phyloP scores from a whole-genome alignment of 2,113 vertebrate species.

The Emydura subglobosa region DNA sequence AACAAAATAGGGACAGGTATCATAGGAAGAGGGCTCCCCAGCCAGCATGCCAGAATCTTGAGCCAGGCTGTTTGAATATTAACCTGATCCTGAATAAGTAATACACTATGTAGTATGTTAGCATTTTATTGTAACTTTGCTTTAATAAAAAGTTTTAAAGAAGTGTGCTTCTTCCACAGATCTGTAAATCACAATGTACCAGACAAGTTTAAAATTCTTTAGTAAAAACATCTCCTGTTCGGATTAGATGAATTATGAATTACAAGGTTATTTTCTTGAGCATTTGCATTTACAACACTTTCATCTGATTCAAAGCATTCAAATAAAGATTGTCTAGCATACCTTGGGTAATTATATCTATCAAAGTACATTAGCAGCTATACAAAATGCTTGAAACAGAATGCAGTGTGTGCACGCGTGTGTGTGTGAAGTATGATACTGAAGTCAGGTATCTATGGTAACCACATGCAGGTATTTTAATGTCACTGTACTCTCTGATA shows the following conservation, averaged over 20 bases:
- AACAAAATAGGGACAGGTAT: not conserved
- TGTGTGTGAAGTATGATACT: not conserved
- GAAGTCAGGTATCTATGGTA: conserved; percentile 67
- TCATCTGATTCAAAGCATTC: conserved; percentile 31
- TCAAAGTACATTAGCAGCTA: not conserved
- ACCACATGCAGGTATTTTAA: conserved; percentile 25
- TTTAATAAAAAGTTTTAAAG: not conserved
- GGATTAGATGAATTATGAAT: conserved; percentile 49
- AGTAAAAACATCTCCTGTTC: conserved; percentile 26
- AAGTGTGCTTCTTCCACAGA: not conserved
- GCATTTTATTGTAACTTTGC: not conserved
- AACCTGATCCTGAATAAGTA: not conserved
- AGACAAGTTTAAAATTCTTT: not conserved
- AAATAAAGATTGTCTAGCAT: conserved; percentile 1
- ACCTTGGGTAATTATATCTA: conserved; percentile 33
- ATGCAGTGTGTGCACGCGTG: not conserved
- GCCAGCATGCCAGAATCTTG: not conserved
- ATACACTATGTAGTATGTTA: not conserved
- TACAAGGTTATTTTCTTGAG: conserved; percentile 14
- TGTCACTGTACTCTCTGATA: conserved; percentile 41
- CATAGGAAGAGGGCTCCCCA: not conserved
- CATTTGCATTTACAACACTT: conserved; percentile 51
- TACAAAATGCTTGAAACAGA: not conserved
- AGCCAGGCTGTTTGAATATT: not conserved
- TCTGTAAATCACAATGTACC: not conserved